Conservation (phyloP, 1,140 invertebrate genomes). For the Dreissena polymorpha region DNA sequence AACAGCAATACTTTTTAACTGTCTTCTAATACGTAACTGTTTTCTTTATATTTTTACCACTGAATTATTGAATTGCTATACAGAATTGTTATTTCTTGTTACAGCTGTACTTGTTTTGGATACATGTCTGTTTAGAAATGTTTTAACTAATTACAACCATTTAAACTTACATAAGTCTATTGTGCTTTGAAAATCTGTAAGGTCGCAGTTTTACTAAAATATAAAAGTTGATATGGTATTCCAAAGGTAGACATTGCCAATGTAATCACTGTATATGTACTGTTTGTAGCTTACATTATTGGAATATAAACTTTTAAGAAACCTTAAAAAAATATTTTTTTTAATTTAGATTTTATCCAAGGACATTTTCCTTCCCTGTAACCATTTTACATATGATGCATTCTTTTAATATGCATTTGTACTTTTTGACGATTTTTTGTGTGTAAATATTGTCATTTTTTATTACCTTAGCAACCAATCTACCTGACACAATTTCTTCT, state of each 20-base stretch:
- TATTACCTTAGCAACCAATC: conserved; percentile 45
- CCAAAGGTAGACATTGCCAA: neutral
- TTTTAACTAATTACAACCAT: no score
- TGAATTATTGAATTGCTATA: no score
- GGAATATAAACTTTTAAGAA: neutral
- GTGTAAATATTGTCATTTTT: conserved; percentile 47
- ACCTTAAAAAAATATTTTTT: conserved; percentile 22
- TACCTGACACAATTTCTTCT: conserved; percentile 44
- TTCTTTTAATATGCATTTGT: conserved; percentile 34
- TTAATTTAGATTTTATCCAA: conserved; percentile 38
- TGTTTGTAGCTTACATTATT: neutral
- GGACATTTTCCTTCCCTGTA: conserved; percentile 24
- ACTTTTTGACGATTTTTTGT: conserved; percentile 51
- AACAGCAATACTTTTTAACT: no score
- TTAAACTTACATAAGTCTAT: no score
- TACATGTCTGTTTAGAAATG: no score
- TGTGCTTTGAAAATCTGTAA: no score
- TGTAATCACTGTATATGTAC: neutral
- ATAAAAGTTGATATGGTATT: neutral
- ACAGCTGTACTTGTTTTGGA: no score
- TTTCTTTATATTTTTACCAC: no score
- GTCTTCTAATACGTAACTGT: no score
- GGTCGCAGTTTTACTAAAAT: neutral
- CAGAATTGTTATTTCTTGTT: no score
- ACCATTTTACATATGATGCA: conserved; percentile 42